A percentile compares a stretch with the other conserved stretches of the same genome.
These are phyloP conservation scores for Shargacucullia verbasci DNA, from an alignment of 2,888 invertebrate genomes.

Conservation along the genomic window DNA sequence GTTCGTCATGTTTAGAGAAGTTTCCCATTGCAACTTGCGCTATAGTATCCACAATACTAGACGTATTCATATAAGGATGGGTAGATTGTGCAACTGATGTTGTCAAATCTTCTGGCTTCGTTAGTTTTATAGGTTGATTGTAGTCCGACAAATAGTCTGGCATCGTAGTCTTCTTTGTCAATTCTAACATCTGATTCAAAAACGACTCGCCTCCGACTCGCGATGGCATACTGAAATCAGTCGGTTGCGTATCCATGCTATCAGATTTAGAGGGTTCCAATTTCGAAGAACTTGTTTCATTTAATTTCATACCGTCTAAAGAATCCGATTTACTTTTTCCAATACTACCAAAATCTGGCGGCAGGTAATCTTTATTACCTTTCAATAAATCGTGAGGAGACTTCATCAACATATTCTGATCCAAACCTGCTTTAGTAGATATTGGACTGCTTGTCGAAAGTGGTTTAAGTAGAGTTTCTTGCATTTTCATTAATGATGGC, in stretches of 20 bases:
- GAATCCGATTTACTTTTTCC: conserved; percentile 85
- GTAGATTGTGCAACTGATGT: conserved; percentile 84
- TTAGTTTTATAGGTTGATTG: conserved; percentile 89
- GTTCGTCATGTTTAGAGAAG: conserved; percentile 80
- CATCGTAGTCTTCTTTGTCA: conserved; percentile 87
- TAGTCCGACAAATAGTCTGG: conserved; percentile 85
- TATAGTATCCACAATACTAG: conserved; percentile 81
- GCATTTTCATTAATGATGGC: conserved; percentile 92
- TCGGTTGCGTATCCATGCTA: conserved; percentile 71
- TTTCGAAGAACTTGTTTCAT: conserved; percentile 86
- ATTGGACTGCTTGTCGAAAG: conserved; percentile 89
- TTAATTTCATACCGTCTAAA: conserved; percentile 77
- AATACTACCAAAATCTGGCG: conserved; percentile 88
- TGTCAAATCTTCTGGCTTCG: conserved; percentile 88
- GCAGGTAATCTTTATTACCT: conserved; percentile 84
- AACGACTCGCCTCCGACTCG: conserved; percentile 84
- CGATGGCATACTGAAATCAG: conserved; percentile 85
- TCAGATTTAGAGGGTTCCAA: conserved; percentile 81
- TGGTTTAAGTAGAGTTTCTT: conserved; percentile 90
- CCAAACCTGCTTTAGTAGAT: conserved; percentile 80
- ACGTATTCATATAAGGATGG: conserved; percentile 79
- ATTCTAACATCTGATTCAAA: conserved; percentile 86
- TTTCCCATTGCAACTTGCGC: conserved; percentile 83
- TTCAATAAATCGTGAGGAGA: conserved; percentile 81
- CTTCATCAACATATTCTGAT: conserved; percentile 83